phyloP scores from a whole-genome alignment of 2,113 vertebrate species.

The Ivindomyrus marchei region DNA sequence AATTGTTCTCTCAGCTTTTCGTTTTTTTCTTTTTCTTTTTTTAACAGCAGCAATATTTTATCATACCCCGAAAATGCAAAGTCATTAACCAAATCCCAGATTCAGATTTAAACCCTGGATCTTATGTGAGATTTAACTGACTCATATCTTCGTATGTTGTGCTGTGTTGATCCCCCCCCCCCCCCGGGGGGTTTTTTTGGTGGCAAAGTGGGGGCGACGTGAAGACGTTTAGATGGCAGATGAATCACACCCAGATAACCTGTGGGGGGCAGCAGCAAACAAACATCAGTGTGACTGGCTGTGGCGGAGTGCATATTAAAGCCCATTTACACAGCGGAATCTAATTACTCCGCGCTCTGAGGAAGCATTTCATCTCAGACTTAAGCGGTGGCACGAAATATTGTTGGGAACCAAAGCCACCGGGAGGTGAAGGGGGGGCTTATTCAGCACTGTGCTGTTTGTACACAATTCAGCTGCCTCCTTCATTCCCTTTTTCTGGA shows the following conservation, averaged over 20 bases:
- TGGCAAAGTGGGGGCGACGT: conserved; percentile 18
- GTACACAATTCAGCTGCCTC: conserved; percentile 60
- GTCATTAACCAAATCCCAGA: not conserved
- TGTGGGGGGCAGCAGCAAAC: conserved; percentile 71
- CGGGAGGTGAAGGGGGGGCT: conserved; percentile 60
- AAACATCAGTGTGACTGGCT: conserved; percentile 47
- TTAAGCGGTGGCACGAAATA: conserved; percentile 64
- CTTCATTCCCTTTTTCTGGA: conserved; percentile 44
- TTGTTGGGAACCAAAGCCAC: conserved; percentile 55
- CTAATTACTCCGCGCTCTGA: conserved; percentile 65
- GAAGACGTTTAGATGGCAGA: conserved; percentile 37
- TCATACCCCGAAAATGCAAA: not conserved
- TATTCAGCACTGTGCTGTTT: conserved; percentile 58
- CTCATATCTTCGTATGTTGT: not conserved
- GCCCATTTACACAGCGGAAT: conserved; percentile 71
- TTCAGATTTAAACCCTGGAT: not conserved
- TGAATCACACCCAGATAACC: conserved; percentile 58
- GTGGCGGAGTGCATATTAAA: conserved; percentile 52
- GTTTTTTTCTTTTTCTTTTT: not conserved
- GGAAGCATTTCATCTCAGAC: conserved; percentile 66
- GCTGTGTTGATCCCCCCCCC: not conserved
- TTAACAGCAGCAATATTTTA: not conserved
- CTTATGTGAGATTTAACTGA: not conserved
- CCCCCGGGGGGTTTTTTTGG: not conserved
- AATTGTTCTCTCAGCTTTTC: not conserved